Conservation (phyloP, 92 coral and sea anemone genomes). For the Epizoanthus scotinus region DNA sequence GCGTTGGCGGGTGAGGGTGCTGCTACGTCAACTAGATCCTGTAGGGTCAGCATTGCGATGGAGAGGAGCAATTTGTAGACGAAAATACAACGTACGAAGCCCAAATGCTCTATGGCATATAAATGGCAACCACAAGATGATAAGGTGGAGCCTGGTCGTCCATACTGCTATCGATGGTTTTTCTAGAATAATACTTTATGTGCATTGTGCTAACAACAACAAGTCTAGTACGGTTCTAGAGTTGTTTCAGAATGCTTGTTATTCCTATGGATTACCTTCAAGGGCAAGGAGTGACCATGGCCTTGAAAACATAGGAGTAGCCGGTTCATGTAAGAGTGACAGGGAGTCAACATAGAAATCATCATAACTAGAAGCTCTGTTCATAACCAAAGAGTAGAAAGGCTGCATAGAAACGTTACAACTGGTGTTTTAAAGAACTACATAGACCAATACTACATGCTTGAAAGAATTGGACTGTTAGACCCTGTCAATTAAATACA, state of each 20-base stretch:
- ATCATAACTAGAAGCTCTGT: constrained; percentile 34
- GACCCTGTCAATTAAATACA: constrained; percentile 45
- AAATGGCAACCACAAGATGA: constrained; percentile 44
- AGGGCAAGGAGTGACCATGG: constrained; percentile 44
- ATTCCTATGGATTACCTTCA: constrained; percentile 35
- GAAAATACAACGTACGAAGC: constrained; percentile 32
- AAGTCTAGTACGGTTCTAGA: constrained; percentile 36
- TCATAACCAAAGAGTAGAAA: constrained; percentile 44
- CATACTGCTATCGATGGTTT: constrained; percentile 45
- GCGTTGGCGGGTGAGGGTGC: constrained; percentile 43
- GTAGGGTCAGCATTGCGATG: constrained; percentile 39
- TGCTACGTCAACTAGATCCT: constrained; percentile 47
- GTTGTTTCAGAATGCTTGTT: constrained; percentile 32
- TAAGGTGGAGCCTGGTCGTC: constrained; percentile 40
- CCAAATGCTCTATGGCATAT: constrained; percentile 42
- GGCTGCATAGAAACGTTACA: constrained; percentile 41
- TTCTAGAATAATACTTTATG: constrained; percentile 35
- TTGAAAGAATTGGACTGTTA: constrained; percentile 44
- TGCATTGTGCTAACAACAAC: constrained; percentile 47
- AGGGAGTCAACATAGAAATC: constrained; percentile 35
- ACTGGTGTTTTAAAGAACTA: constrained; percentile 42
- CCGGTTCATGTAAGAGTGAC: constrained; percentile 39
- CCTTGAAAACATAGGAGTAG: constrained; percentile 50
- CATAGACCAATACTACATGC: constrained; percentile 26
- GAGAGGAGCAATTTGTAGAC: constrained; percentile 43